Conservation (phyloP, 2,888 invertebrate species). For the Tenodera sinensis region DNA sequence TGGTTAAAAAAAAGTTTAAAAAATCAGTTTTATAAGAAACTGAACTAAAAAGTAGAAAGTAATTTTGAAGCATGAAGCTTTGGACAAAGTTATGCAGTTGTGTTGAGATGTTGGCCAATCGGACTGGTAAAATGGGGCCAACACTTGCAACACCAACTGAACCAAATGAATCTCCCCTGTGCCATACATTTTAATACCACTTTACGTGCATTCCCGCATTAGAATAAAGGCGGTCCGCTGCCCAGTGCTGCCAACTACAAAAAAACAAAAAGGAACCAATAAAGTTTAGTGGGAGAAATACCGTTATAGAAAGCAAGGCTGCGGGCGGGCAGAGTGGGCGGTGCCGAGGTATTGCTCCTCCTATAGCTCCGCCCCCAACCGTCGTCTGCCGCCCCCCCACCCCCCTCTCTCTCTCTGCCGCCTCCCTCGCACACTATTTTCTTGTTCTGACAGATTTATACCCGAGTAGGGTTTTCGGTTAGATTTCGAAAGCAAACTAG, state of each 20-base stretch:
- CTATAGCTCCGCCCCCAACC: neutral
- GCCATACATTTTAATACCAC: neutral
- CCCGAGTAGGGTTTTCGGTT: constrained; percentile 20
- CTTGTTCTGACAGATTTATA: constrained; percentile 20
- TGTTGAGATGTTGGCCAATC: too few species aligned
- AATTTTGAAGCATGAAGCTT: too few species aligned
- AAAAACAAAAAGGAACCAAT: neutral
- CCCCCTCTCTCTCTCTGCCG: neutral
- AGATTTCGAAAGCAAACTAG: constrained; percentile 9
- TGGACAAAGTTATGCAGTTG: too few species aligned
- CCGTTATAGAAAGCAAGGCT: neutral
- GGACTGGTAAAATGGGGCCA: neutral
- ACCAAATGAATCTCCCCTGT: neutral
- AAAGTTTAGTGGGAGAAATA: neutral
- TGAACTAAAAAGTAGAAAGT: too few species aligned
- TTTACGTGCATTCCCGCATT: neutral
- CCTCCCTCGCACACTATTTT: constrained; percentile 1
- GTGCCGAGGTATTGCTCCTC: neutral
- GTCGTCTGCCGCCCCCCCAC: neutral
- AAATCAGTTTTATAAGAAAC: too few species aligned
- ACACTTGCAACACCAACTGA: neutral
- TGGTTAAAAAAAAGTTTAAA: too few species aligned
- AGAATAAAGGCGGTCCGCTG: neutral
- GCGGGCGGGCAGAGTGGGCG: neutral
- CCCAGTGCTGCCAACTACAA: neutral